A percentile compares a stretch with the other conserved stretches of the same genome.
These are phyloP conservation scores for Drosophila colorata DNA, from an alignment of 2,888 invertebrate genomes.

Conservation along the genomic window DNA sequence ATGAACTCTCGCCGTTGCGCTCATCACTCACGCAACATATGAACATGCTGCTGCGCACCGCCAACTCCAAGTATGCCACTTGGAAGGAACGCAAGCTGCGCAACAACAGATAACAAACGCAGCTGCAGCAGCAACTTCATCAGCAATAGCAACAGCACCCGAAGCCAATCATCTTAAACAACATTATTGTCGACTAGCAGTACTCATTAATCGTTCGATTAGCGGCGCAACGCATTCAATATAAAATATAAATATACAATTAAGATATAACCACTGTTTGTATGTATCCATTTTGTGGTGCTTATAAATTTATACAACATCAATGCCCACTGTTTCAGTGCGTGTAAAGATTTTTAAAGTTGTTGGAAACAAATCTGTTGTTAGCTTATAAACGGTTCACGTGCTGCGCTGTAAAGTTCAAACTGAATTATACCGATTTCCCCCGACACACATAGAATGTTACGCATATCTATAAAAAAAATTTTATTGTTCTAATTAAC, in stretches of 20 bases:
- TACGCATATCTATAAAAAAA: conserved; percentile 5
- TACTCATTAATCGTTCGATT: conserved; percentile 28
- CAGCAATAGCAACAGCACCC: conserved; percentile 21
- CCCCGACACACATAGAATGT: conserved; percentile 29
- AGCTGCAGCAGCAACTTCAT: conserved; percentile 7
- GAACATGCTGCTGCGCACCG: conserved; percentile 93
- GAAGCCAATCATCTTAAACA: conserved; percentile 15
- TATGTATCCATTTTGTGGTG: conserved; percentile 35
- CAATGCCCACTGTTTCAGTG: conserved; percentile 1
- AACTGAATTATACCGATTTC: conserved; percentile 58
- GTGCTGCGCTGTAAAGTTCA: conserved; percentile 15
- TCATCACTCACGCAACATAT: conserved; percentile 93
- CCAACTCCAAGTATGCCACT: conserved; percentile 93
- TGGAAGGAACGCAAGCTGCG: conserved; percentile 92
- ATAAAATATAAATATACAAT: conserved; percentile 43
- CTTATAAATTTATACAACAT: conserved; percentile 38
- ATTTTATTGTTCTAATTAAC: conserved; percentile 60
- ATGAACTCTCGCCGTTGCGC: conserved; percentile 92
- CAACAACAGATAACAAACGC: conserved; percentile 83
- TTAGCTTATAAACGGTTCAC: not conserved
- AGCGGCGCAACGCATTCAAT: conserved; percentile 34
- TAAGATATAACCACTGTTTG: conserved; percentile 30
- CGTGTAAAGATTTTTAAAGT: not conserved
- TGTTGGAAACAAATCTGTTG: not conserved
- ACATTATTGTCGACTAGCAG: conserved; percentile 34